A percentile compares a stretch with the other conserved stretches of the same genome.
Conservation (phyloP, 2,888 invertebrate species). For the Parascotia fuliginaria region DNA sequence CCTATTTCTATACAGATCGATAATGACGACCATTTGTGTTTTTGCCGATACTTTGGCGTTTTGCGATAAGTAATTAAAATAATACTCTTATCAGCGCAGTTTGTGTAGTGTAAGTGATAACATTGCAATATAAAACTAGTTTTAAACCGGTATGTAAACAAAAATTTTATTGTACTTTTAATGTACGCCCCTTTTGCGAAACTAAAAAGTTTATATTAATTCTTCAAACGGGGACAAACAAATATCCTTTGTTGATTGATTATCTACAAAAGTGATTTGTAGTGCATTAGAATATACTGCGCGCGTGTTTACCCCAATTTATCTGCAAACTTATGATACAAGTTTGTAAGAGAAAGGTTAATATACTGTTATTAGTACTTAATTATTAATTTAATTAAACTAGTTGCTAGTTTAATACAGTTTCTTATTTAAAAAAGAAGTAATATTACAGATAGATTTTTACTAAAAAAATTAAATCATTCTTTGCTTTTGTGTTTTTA, state of each 20-base stretch:
- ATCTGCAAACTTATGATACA: too few relatives aligned
- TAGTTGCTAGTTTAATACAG: too few relatives aligned
- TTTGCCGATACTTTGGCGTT: conserved; percentile 24
- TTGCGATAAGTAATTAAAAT: conserved; percentile 8
- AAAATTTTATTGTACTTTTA: too few relatives aligned
- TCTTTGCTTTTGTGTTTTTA: too few relatives aligned
- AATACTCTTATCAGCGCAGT: conserved; percentile 17
- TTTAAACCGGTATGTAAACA: neutral
- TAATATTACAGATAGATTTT: too few relatives aligned
- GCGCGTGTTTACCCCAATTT: neutral
- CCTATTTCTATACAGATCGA: too few relatives aligned
- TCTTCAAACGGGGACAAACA: conserved; percentile 17
- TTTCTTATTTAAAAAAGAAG: too few relatives aligned
- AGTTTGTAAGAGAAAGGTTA: too few relatives aligned
- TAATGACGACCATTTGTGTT: conserved; percentile 29
- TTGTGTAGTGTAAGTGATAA: conserved; percentile 16
- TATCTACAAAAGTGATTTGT: neutral
- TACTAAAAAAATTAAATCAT: too few relatives aligned
- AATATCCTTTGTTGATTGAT: conserved; percentile 16
- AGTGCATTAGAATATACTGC: neutral
- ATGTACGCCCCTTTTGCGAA: conserved; percentile 26
- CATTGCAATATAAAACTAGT: neutral
- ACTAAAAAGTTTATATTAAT: neutral
- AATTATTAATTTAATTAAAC: too few relatives aligned
- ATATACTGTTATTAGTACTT: too few relatives aligned